phyloP scores from a whole-genome alignment of 2,797 vertebrate genomes.

The Echiichthys vipera region DNA sequence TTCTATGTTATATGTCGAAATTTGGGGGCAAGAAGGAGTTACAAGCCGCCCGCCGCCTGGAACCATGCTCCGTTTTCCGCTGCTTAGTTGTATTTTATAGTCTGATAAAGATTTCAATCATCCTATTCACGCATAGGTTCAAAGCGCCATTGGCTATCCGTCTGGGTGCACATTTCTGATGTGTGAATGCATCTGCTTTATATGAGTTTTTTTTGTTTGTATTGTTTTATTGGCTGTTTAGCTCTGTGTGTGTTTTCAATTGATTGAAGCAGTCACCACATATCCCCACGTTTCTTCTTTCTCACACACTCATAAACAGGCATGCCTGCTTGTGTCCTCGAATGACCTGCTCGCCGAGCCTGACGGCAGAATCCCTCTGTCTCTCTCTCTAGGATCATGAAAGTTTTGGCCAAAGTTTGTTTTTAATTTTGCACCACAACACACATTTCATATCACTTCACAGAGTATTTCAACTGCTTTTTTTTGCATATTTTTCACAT shows the following conservation, averaged over 20 bases:
- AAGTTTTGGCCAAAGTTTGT: slow-evolving; percentile 47
- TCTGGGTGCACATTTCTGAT: slow-evolving; percentile 24
- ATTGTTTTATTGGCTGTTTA: slow-evolving; percentile 62
- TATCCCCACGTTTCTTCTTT: slow-evolving; percentile 29
- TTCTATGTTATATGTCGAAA: slow-evolving; percentile 15
- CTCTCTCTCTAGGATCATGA: slow-evolving; percentile 55
- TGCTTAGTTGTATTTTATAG: slow-evolving; percentile 50
- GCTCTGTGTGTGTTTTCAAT: slow-evolving; percentile 60
- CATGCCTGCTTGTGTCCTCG: slow-evolving; percentile 56
- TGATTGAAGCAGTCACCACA: slow-evolving; percentile 64
- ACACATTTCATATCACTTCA: slow-evolving; percentile 37
- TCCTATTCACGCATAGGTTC: slow-evolving; percentile 38
- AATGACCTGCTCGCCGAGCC: slow-evolving; percentile 47
- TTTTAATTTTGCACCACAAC: slow-evolving; percentile 56
- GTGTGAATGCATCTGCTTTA: slow-evolving; percentile 57
- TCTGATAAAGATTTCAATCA: slow-evolving; percentile 41
- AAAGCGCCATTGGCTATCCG: slow-evolving; percentile 31
- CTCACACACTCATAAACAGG: slow-evolving; percentile 50
- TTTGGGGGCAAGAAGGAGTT: slow-evolving; percentile 10
- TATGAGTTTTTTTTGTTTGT: slow-evolving; percentile 50
- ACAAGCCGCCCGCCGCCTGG: slow-evolving; percentile 34
- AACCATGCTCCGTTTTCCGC: slow-evolving; percentile 29
- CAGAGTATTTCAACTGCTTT: slow-evolving; percentile 1
- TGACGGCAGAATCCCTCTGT: slow-evolving; percentile 53
- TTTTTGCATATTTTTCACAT: slow-evolving; percentile 9